A percentile compares a stretch with the other conserved stretches of the same genome.
Conservation (phyloP, 1,140 invertebrate genomes). For the Drosophila biarmipes region DNA sequence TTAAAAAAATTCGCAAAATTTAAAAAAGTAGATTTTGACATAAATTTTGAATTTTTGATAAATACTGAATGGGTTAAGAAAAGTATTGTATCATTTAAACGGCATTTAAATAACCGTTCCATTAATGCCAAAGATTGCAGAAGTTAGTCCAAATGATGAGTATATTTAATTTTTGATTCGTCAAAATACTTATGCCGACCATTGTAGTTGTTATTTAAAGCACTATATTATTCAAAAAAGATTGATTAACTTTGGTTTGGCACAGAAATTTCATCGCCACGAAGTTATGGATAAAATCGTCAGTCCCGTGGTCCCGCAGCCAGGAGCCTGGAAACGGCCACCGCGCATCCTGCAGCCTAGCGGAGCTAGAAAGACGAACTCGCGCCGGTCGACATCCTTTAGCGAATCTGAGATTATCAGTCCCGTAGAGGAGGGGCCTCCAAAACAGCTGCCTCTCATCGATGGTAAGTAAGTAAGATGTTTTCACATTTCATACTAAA, state of each 20-base stretch:
- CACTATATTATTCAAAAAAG: neutral
- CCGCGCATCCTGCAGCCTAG: constrained; percentile 67
- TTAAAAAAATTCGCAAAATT: no score
- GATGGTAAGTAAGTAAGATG: constrained; percentile 56
- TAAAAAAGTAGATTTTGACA: no score
- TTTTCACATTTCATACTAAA: neutral
- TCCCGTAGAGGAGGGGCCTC: constrained; percentile 65
- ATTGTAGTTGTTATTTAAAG: neutral
- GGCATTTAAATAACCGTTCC: no score
- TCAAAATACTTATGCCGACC: no score
- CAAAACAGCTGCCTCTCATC: constrained; percentile 40
- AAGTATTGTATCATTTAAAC: no score
- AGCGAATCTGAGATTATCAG: constrained; percentile 77
- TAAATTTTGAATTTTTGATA: no score
- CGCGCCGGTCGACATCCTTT: constrained; percentile 77
- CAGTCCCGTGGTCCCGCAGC: constrained; percentile 95
- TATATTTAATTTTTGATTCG: no score
- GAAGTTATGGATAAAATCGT: constrained; percentile 95
- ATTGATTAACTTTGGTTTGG: neutral
- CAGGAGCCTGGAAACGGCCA: constrained; percentile 90
- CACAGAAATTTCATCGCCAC: constrained; percentile 86
- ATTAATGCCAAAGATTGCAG: no score
- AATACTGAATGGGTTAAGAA: no score
- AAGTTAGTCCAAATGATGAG: no score
- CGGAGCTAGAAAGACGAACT: constrained; percentile 74